phyloP scores from a whole-genome alignment of 2,888 invertebrate species.

The Trissoscelio sp. region DNA sequence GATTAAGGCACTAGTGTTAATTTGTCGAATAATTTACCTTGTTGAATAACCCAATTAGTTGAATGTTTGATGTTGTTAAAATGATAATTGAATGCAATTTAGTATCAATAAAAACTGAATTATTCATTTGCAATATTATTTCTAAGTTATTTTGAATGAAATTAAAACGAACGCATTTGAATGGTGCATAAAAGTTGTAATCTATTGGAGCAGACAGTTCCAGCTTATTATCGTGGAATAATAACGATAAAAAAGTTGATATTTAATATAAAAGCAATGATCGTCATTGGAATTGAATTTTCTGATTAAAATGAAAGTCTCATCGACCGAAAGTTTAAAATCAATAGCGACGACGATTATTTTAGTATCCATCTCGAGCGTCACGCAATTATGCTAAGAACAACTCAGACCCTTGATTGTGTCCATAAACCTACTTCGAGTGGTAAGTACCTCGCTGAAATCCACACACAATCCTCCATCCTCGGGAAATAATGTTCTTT shows the following conservation, averaged over 20 bases:
- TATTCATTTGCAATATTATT: neutral
- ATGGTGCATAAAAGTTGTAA: too few relatives aligned
- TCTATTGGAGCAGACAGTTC: too few relatives aligned
- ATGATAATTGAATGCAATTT: conserved; percentile 2
- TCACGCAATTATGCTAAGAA: conserved; percentile 54
- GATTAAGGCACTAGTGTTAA: conserved; percentile 1
- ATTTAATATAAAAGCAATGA: conserved; percentile 5
- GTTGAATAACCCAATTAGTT: conserved; percentile 2
- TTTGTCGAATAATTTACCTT: conserved; percentile 1
- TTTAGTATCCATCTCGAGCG: conserved; percentile 38
- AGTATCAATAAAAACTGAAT: neutral
- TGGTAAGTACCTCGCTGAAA: conserved; percentile 36
- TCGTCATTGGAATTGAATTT: conserved; percentile 21
- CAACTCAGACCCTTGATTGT: conserved; percentile 40
- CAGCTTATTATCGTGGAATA: too few relatives aligned
- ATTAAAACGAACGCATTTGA: too few relatives aligned
- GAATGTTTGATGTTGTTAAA: too few relatives aligned
- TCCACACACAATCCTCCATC: conserved; percentile 42
- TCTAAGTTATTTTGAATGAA: too few relatives aligned
- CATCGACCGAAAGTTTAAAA: conserved; percentile 18
- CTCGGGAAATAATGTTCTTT: conserved; percentile 52
- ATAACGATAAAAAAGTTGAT: neutral
- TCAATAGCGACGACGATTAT: conserved; percentile 46
- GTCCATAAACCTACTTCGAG: conserved; percentile 44
- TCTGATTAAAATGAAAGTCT: conserved; percentile 27